These are phyloP conservation scores for Philereme vetulata DNA, from an alignment of 2,888 invertebrate genomes.

Conservation along the genomic window DNA sequence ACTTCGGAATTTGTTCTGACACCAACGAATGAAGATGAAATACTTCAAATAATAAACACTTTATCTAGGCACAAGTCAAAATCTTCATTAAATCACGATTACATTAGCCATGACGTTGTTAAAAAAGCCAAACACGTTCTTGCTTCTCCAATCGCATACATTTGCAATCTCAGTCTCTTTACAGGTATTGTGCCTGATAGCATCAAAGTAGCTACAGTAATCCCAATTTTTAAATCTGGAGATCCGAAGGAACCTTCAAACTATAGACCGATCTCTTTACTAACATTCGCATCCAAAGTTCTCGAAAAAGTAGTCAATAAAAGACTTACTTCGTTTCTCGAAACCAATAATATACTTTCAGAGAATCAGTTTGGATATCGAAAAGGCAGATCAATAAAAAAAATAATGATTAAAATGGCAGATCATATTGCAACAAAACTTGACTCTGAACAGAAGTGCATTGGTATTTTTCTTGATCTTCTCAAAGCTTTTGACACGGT, in stretches of 20 bases:
- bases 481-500: conserved; percentile 29
- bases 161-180: conserved; percentile 12
- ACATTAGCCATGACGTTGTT: conserved; percentile 6
- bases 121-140: conserved; percentile 6
- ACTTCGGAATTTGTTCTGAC: conserved; percentile 6
- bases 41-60: conserved; percentile 4
- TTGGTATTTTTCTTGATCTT: conserved; percentile 28
- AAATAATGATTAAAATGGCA: conserved; percentile 7
- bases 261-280: conserved; percentile 16
- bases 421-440: conserved; percentile 5
- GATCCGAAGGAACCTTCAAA: conserved; percentile 6
- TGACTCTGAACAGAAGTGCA: conserved; percentile 15
- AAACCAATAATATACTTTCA: conserved; percentile 13
- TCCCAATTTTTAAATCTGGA: conserved; percentile 6
- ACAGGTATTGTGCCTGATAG: conserved; percentile 15
- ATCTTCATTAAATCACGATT: background rate
- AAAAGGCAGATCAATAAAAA: conserved; percentile 11
- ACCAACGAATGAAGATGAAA: conserved; percentile 16
- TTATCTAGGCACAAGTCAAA: background rate
- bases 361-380: conserved; percentile 14
- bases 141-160: conserved; percentile 12
- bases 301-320: conserved; percentile 9
- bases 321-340: conserved; percentile 11
- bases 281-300: conserved; percentile 1
- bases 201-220: conserved; percentile 1